Percentiles rank a stretch among this genome's conserved stretches.
Evolutionary conservation across 2,113 vertebrate genomes (phyloP).

Genomic region (Sylvilagus bachmani): DNA sequence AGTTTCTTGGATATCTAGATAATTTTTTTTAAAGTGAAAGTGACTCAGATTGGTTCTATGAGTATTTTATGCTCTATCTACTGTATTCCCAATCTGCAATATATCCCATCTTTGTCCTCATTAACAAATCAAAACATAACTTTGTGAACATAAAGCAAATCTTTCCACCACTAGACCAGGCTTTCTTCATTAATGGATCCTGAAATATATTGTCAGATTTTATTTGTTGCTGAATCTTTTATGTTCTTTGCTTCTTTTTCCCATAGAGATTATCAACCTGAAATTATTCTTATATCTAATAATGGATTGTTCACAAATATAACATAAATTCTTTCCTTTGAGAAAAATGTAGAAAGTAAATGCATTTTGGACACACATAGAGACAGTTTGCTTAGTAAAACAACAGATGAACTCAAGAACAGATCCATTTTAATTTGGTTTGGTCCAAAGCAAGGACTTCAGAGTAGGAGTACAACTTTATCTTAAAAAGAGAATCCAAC

Average conservation of each 20-base stretch:
- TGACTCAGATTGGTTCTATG: neutral
- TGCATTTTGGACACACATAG: neutral
- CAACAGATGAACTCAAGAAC: neutral
- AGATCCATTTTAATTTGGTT: neutral
- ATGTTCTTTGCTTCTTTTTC: neutral
- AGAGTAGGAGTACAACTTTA: neutral
- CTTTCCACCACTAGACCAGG: neutral
- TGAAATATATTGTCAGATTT: neutral
- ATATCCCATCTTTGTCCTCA: neutral
- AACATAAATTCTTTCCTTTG: neutral
- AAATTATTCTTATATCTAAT: neutral
- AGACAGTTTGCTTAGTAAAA: neutral
- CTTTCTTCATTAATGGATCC: neutral
- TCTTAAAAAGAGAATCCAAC: slow-evolving; percentile 21
- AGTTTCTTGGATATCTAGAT: neutral
- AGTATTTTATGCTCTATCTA: neutral
- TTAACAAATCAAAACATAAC: neutral
- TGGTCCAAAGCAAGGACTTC: neutral
- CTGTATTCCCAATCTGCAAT: neutral
- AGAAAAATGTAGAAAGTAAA: neutral
- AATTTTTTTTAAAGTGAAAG: neutral
- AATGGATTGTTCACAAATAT: neutral
- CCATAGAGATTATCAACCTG: neutral
- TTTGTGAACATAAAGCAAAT: neutral
- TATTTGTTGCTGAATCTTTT: neutral